phyloP scores from a whole-genome alignment of 2,888 invertebrate genomes.

The Hemicrepidius hirtus region DNA sequence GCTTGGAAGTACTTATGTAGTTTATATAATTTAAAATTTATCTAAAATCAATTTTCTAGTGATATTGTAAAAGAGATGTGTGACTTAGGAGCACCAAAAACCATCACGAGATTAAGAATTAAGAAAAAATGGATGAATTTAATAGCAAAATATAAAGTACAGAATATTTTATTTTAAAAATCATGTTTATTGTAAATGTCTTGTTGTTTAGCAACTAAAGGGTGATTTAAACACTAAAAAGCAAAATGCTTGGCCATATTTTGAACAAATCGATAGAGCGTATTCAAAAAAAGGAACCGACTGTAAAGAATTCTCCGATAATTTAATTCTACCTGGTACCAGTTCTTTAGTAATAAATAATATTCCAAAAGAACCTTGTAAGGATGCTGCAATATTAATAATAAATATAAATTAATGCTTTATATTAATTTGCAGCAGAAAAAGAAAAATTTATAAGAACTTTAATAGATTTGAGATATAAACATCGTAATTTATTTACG shows the following conservation, averaged over 20 bases:
- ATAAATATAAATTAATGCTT: too few species aligned
- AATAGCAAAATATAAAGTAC: slow-evolving; percentile 62
- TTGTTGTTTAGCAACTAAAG: slow-evolving; percentile 59
- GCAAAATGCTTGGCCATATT: slow-evolving; percentile 61
- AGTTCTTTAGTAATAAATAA: too few species aligned
- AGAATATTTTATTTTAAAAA: background rate
- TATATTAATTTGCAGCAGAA: background rate
- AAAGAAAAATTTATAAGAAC: slow-evolving; percentile 57
- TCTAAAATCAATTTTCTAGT: too few species aligned
- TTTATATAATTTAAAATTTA: background rate
- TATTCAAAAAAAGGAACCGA: slow-evolving; percentile 40
- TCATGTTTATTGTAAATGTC: too few species aligned
- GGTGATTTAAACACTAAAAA: slow-evolving; percentile 56
- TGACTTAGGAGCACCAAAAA: slow-evolving; percentile 60
- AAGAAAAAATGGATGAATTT: slow-evolving; percentile 65
- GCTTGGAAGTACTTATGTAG: slow-evolving; percentile 60
- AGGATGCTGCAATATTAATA: background rate
- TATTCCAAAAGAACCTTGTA: background rate
- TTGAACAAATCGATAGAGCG: slow-evolving; percentile 61
- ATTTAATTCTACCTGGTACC: too few species aligned
- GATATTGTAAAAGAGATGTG: slow-evolving; percentile 59
- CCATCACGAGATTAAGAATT: slow-evolving; percentile 60
- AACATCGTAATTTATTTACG: slow-evolving; percentile 59
- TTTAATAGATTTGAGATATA: slow-evolving; percentile 59
- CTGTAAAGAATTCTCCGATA: background rate